These are phyloP conservation scores for Seriola quinqueradiata DNA, from an alignment of 2,113 vertebrate genomes.

Conservation along the genomic window DNA sequence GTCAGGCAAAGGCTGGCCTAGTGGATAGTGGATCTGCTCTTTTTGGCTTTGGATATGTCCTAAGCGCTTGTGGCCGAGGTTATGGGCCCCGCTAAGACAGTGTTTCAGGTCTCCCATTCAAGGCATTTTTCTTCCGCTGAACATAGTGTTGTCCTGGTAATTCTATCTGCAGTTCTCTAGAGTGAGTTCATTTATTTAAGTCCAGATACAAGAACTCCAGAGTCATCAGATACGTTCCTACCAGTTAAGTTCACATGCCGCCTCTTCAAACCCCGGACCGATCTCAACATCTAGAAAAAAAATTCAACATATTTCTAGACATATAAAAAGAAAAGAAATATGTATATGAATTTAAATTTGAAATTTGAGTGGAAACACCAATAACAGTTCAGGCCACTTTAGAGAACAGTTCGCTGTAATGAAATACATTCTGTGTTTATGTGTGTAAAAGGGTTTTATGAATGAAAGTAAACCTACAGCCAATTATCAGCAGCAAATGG, in stretches of 20 bases:
- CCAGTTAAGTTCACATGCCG: background rate
- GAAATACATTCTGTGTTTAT: background rate
- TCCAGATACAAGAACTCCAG: background rate
- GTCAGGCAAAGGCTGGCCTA: background rate
- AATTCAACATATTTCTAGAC: background rate
- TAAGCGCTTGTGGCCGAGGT: conserved; percentile 6
- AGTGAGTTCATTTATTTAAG: background rate
- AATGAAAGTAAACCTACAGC: conserved; percentile 23
- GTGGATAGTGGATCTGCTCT: conserved; percentile 4
- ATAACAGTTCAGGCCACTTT: background rate
- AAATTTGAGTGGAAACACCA: too few relatives aligned
- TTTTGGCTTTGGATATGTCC: background rate
- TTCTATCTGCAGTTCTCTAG: background rate
- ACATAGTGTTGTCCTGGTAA: background rate
- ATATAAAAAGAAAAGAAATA: background rate
- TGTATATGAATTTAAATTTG: too few relatives aligned
- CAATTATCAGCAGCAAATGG: background rate
- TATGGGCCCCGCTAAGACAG: background rate
- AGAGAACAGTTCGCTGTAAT: background rate
- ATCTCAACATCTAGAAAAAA: background rate
- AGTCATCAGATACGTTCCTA: background rate
- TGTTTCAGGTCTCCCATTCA: background rate
- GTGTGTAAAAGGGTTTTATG: conserved; percentile 8
- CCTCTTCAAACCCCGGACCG: background rate
- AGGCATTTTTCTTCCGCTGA: background rate